phyloP scores from a whole-genome alignment of 2,888 invertebrate species.

The Amaurobius ferox region DNA sequence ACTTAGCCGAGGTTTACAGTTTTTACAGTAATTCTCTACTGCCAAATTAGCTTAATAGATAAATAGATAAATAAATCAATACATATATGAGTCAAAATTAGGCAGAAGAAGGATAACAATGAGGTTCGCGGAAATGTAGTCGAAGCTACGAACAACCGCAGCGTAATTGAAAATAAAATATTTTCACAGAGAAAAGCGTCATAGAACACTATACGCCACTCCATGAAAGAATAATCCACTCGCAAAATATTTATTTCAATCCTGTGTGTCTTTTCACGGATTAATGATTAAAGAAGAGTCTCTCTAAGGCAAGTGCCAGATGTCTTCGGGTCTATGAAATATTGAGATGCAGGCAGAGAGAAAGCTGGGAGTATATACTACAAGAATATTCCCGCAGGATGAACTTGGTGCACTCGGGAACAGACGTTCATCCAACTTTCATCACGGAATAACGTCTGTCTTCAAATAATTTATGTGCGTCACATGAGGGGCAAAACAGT shows the following conservation, averaged over 20 bases:
- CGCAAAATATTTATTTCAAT: not conserved
- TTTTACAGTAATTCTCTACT: too few relatives aligned
- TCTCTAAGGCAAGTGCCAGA: not conserved
- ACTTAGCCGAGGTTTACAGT: too few relatives aligned
- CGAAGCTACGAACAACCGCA: too few relatives aligned
- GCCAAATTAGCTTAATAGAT: too few relatives aligned
- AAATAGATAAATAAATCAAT: too few relatives aligned
- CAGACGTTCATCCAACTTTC: not conserved
- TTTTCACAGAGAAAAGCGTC: too few relatives aligned
- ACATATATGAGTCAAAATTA: too few relatives aligned
- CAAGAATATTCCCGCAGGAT: not conserved
- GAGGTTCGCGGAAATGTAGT: too few relatives aligned
- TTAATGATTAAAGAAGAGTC: not conserved
- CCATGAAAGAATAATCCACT: too few relatives aligned
- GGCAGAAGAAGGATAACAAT: too few relatives aligned
- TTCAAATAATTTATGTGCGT: slow-evolving; percentile 18
- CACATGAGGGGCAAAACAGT: not conserved
- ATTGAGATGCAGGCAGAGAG: not conserved
- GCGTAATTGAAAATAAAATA: too few relatives aligned
- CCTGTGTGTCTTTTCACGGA: not conserved
- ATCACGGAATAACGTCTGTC: slow-evolving; percentile 9
- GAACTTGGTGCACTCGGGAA: not conserved
- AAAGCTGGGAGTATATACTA: not conserved
- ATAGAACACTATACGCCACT: too few relatives aligned
- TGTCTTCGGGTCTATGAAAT: not conserved